Evolutionary conservation across 1,140 invertebrate genomes (phyloP).

Genomic region (Charaxes varanes): DNA sequence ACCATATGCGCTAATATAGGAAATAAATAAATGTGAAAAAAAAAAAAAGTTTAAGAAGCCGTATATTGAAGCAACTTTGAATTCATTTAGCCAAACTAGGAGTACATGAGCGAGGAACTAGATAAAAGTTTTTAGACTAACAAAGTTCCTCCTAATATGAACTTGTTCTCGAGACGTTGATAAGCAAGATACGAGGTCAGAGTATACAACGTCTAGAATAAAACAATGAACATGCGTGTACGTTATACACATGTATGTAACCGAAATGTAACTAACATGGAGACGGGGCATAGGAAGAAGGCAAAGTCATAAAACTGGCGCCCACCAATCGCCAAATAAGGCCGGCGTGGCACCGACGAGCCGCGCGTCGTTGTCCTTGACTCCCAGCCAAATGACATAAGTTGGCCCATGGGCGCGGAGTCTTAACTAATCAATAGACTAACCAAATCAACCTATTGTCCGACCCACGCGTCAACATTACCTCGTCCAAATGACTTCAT

Average conservation of each 20-base stretch:
- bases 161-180: conserved; percentile 2
- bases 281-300: conserved; percentile 62
- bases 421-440: conserved; percentile 68
- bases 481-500: too few species aligned
- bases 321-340: conserved; percentile 72
- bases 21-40: too few species aligned
- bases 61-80: too few species aligned
- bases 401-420: conserved; percentile 67
- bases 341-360: conserved; percentile 59
- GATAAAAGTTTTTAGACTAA: too few species aligned
- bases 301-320: conserved; percentile 71
- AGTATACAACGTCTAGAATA: conserved; percentile 17
- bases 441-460: conserved; percentile 44
- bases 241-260: too few species aligned
- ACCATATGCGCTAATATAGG: too few species aligned
- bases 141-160: conserved; percentile 66
- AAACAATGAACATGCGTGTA: conserved; percentile 37
- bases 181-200: conserved; percentile 5
- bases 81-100: too few species aligned
- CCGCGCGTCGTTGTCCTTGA: conserved; percentile 62
- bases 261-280: conserved; percentile 49
- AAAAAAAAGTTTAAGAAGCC: too few species aligned
- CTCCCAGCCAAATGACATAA: conserved; percentile 71
- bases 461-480: conserved; percentile 52
- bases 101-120: too few species aligned